Percentiles rank a stretch among this genome's conserved stretches.
These are phyloP conservation scores for Arctia plantaginis DNA, from an alignment of 2,888 invertebrate genomes.

Conservation along the genomic window DNA sequence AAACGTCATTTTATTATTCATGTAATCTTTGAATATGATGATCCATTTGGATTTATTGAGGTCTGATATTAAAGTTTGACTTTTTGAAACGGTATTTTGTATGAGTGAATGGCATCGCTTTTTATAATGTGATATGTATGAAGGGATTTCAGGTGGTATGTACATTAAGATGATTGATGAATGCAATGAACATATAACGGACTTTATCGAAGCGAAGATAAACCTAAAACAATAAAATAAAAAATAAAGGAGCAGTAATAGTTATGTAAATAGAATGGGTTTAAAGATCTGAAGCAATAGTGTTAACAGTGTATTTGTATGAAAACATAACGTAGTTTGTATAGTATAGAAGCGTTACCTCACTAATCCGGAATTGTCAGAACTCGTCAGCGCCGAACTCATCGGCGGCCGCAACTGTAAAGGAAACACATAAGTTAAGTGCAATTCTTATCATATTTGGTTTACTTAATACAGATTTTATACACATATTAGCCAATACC, in stretches of 20 bases:
- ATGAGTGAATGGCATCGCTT: slow-evolving; percentile 61
- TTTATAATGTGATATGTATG: slow-evolving; percentile 67
- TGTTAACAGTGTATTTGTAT: slow-evolving; percentile 41
- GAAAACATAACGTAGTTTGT: slow-evolving; percentile 27
- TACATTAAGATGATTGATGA: slow-evolving; percentile 70
- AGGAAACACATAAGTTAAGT: slow-evolving; percentile 28
- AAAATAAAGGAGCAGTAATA: slow-evolving; percentile 36
- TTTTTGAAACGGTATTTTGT: slow-evolving; percentile 61
- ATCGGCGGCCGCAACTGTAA: slow-evolving; percentile 84
- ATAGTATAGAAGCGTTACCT: slow-evolving; percentile 68
- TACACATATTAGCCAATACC: too few relatives aligned
- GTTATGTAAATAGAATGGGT: slow-evolving; percentile 41
- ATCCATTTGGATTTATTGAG: slow-evolving; percentile 73
- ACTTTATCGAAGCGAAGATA: slow-evolving; percentile 78
- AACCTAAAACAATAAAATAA: slow-evolving; percentile 81
- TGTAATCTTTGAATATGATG: slow-evolving; percentile 74
- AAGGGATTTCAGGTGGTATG: slow-evolving; percentile 65
- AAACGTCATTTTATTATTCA: slow-evolving; percentile 81
- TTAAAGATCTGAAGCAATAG: slow-evolving; percentile 41
- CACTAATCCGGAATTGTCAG: slow-evolving; percentile 86
- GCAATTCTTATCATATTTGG: not conserved
- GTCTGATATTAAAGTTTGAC: slow-evolving; percentile 59
- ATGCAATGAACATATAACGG: slow-evolving; percentile 67
- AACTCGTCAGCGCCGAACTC: slow-evolving; percentile 81
- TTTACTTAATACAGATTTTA: not conserved